Percentiles rank a stretch among this genome's conserved stretches.
Evolutionary conservation across 2,797 vertebrate genomes (phyloP).

Genomic region (Tiaroga cobitis): DNA sequence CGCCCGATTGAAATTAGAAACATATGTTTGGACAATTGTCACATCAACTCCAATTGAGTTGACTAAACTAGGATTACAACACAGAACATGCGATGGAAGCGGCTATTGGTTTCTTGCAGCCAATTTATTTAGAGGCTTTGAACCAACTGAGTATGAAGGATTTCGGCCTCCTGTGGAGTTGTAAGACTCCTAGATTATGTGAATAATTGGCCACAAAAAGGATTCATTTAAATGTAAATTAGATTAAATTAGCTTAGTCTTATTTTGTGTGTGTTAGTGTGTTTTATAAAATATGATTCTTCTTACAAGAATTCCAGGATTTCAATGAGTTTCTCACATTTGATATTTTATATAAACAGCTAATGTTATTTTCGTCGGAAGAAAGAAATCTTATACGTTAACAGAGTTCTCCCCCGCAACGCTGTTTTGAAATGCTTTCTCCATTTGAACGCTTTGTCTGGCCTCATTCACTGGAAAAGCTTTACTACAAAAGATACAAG

Average conservation of each 20-base stretch:
- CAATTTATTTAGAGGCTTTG: slow-evolving; percentile 56
- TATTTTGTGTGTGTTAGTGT: slow-evolving; percentile 44
- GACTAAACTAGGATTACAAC: slow-evolving; percentile 54
- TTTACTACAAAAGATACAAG: slow-evolving; percentile 73
- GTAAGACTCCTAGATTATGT: slow-evolving; percentile 62
- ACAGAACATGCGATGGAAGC: slow-evolving; percentile 53
- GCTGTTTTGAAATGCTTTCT: slow-evolving; percentile 49
- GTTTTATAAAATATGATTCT: slow-evolving; percentile 47
- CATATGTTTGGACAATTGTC: slow-evolving; percentile 30
- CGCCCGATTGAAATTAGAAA: slow-evolving; percentile 29
- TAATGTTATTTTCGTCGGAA: slow-evolving; percentile 31
- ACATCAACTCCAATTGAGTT: slow-evolving; percentile 29
- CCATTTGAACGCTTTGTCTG: slow-evolving; percentile 66
- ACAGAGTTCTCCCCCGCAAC: slow-evolving; percentile 23
- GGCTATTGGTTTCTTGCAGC: slow-evolving; percentile 58
- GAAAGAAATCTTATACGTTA: slow-evolving; percentile 28
- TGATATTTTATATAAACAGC: slow-evolving; percentile 51
- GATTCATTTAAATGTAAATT: slow-evolving; percentile 69
- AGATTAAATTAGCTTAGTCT: slow-evolving; percentile 66
- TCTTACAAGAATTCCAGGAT: slow-evolving; percentile 33
- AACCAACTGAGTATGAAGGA: slow-evolving; percentile 56
- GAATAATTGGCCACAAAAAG: slow-evolving; percentile 67
- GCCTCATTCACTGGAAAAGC: slow-evolving; percentile 71
- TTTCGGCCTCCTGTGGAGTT: slow-evolving; percentile 63
- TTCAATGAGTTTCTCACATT: slow-evolving; percentile 39